These are phyloP conservation scores for Oostethus manadensis DNA, from an alignment of 2,113 vertebrate genomes.

Conservation along the genomic window DNA sequence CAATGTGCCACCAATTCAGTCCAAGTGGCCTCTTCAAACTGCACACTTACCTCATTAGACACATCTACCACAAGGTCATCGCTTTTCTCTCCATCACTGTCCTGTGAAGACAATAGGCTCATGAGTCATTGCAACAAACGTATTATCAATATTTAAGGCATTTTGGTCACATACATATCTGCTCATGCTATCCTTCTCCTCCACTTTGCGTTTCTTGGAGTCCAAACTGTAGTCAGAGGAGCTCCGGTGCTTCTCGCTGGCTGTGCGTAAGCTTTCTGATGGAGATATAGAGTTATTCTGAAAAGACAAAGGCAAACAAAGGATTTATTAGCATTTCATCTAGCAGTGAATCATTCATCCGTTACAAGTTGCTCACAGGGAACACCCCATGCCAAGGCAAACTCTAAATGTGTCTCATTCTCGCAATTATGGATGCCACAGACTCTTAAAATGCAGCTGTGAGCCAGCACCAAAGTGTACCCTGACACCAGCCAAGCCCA, in stretches of 20 bases:
- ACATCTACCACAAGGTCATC: constrained; percentile 95
- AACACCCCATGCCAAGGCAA: constrained; percentile 39
- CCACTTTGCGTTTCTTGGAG: constrained; percentile 91
- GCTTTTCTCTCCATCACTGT: constrained; percentile 97
- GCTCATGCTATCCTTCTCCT: constrained; percentile 93
- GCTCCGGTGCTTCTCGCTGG: constrained; percentile 89
- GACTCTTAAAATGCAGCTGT: constrained; percentile 59
- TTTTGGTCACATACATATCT: constrained; percentile 80
- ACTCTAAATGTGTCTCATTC: constrained; percentile 48
- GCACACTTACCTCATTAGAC: constrained; percentile 85
- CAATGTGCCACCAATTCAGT: neutral
- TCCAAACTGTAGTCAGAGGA: constrained; percentile 88
- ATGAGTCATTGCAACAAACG: constrained; percentile 2
- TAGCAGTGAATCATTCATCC: constrained; percentile 38
- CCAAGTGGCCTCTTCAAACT: neutral
- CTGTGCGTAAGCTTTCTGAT: constrained; percentile 85
- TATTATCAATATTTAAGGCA: neutral
- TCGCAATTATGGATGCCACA: constrained; percentile 40
- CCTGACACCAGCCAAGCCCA: constrained; percentile 61
- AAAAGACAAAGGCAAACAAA: constrained; percentile 31
- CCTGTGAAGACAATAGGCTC: constrained; percentile 65
- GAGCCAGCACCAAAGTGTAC: constrained; percentile 60
- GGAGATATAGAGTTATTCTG: constrained; percentile 95
- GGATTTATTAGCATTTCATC: constrained; percentile 38
- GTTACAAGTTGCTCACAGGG: constrained; percentile 38